Conservation (phyloP, 1,140 invertebrate species). For the Temnothorax longispinosus region DNA sequence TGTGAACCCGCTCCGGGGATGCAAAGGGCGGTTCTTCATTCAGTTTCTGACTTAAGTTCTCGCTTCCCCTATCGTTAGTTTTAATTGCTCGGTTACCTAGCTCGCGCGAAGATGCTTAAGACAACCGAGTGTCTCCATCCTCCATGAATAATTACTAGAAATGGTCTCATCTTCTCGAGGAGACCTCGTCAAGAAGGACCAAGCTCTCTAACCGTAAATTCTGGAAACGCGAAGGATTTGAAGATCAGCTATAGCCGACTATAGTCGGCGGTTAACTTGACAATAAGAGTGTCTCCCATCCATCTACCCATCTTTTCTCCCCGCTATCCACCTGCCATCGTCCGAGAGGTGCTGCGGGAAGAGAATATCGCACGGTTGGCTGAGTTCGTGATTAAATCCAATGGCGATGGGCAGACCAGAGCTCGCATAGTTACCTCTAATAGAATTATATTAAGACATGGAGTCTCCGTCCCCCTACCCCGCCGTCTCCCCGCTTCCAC, state of each 20-base stretch:
- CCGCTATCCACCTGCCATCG: slow-evolving; percentile 9
- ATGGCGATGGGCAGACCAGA: slow-evolving; percentile 80
- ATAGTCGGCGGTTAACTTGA: slow-evolving; percentile 77
- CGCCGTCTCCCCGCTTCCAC: slow-evolving; percentile 24
- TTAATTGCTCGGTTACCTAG: slow-evolving; percentile 50
- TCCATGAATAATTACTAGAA: slow-evolving; percentile 58
- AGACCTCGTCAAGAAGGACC: slow-evolving; percentile 53
- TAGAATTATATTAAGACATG: slow-evolving; percentile 85
- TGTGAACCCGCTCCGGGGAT: not conserved
- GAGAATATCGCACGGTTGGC: slow-evolving; percentile 82
- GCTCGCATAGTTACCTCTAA: slow-evolving; percentile 85
- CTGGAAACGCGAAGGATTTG: slow-evolving; percentile 28
- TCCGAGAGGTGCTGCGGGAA: slow-evolving; percentile 65
- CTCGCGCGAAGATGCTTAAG: slow-evolving; percentile 1
- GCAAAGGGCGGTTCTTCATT: not conserved
- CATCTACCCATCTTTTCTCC: not conserved
- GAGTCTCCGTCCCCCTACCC: slow-evolving; percentile 53
- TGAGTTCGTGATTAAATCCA: slow-evolving; percentile 85
- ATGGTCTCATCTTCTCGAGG: slow-evolving; percentile 34
- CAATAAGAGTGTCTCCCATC: slow-evolving; percentile 74
- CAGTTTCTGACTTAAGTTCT: slow-evolving; percentile 1
- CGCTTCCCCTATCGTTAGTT: slow-evolving; percentile 33
- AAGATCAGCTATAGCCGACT: slow-evolving; percentile 18
- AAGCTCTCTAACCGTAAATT: slow-evolving; percentile 2
- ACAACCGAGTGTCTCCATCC: slow-evolving; percentile 33